Evolutionary conservation across 2,113 vertebrate species (phyloP), one percentile per base, ranked within the genome.

Genomic region (Acrocephalus kingi): DNA sequence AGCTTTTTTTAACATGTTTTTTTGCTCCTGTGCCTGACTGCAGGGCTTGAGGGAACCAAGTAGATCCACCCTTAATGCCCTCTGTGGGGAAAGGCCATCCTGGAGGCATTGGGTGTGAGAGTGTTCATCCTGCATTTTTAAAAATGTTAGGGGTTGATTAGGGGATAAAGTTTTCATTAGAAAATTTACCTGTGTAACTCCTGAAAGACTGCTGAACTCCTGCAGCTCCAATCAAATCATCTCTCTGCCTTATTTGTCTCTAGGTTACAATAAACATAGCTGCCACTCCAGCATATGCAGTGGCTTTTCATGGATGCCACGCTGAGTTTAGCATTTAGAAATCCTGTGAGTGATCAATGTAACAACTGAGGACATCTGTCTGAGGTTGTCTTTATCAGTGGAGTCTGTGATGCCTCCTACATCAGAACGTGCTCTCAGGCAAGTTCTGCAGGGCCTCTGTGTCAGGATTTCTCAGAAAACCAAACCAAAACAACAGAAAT

Each of bases 341-440:
- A 58, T 54, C 27, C 35, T 85, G 45, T 4, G 64, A 84, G 59
- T 80, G 90, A 88, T 86, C 79, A 55, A 3, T 35, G 30, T 74
- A 92, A 76, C 62, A 59, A 9, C 3, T 62, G 59, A 71, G 43
- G 90, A 88, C 83, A 84, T 93, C 63, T 93, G 95, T 90, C 95
- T 74, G 67, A 93, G 72, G 7, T 2, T 67, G 59, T 96, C 84
- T 59, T 77, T 46, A 39, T 93, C 95, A 95, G 4, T 22, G 55
- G 8, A 9, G 17, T 35, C 13, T 37, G 45, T 77, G 86, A 67
- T 71, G 59, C 72, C 79, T 90, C 83, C 51, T 68, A 14, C 68
- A 74, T 71, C 63, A 4, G 7, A 80, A 48, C 10, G 3, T 28
- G 51, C 68, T 88, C 79, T 59, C 52, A 14, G 95, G 95, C 88